Evolutionary conservation across 2,888 invertebrate species (phyloP).

Genomic region (Cantharis lateralis): DNA sequence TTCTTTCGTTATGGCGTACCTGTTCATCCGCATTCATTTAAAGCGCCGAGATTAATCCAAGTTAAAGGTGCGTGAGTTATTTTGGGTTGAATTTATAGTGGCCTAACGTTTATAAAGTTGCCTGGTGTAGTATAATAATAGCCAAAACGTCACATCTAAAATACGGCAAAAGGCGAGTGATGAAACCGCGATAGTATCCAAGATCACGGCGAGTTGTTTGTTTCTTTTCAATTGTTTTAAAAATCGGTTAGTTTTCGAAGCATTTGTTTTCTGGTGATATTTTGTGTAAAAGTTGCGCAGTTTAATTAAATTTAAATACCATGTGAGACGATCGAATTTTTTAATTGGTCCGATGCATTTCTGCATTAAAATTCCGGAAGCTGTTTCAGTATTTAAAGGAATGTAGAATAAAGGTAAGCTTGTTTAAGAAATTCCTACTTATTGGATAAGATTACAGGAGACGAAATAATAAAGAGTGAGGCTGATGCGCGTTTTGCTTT

Average conservation of each 20-base stretch:
- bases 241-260: neutral
- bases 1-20: constrained; percentile 21
- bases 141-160: constrained; percentile 27
- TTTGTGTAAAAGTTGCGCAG: constrained; percentile 2
- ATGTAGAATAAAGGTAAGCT: constrained; percentile 22
- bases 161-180: constrained; percentile 19
- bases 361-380: constrained; percentile 9
- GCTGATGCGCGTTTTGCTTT: neutral
- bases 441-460: neutral
- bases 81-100: constrained; percentile 18
- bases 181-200: constrained; percentile 12
- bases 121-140: constrained; percentile 29
- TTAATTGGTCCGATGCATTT: constrained; percentile 6
- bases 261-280: neutral
- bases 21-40: constrained; percentile 8
- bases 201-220: neutral
- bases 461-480: constrained; percentile 2
- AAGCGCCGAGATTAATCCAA: constrained; percentile 3
- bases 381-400: constrained; percentile 8
- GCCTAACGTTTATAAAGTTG: constrained; percentile 19
- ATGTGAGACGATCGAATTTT: neutral
- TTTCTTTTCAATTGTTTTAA: constrained; percentile 4
- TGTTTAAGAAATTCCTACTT: neutral
- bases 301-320: neutral
- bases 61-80: constrained; percentile 19